A percentile compares a stretch with the other conserved stretches of the same genome.
Conservation (phyloP, 2,888 invertebrate genomes). For the Alloplasta piceator region DNA sequence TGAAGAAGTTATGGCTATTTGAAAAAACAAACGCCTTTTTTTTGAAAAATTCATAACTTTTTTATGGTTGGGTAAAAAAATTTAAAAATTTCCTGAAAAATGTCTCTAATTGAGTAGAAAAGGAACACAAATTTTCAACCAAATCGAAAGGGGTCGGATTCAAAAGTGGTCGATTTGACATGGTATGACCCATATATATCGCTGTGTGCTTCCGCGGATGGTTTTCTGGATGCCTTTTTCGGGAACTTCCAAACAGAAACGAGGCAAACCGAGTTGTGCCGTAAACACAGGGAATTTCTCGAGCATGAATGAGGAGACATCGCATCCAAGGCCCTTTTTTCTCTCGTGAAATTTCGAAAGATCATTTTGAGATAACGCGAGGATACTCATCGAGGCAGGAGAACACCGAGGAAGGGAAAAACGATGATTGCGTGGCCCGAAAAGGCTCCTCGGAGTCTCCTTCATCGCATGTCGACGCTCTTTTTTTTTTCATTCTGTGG, state of each 20-base stretch:
- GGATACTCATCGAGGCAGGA: conserved; percentile 1
- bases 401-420: conserved; percentile 49
- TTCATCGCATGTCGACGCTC: neutral
- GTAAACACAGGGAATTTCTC: conserved; percentile 79
- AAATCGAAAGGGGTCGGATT: no score
- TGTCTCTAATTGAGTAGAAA: no score
- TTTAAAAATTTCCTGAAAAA: no score
- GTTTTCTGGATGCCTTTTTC: conserved; percentile 5
- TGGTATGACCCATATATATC: no score
- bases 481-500: neutral
- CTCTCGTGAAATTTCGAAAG: conserved; percentile 45
- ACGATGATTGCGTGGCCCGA: conserved; percentile 59
- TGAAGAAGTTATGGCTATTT: no score
- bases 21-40: no score
- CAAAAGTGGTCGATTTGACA: no score
- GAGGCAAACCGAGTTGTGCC: conserved; percentile 62
- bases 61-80: no score
- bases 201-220: conserved; percentile 5
- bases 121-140: no score
- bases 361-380: conserved; percentile 42
- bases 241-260: conserved; percentile 8
- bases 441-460: conserved; percentile 46
- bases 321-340: conserved; percentile 23
- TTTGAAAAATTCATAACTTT: no score
- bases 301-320: conserved; percentile 78